Percentiles rank a stretch among this genome's conserved stretches.
These are phyloP conservation scores for Drosophila flavopinicola DNA, from an alignment of 2,888 invertebrate genomes.

Conservation along the genomic window DNA sequence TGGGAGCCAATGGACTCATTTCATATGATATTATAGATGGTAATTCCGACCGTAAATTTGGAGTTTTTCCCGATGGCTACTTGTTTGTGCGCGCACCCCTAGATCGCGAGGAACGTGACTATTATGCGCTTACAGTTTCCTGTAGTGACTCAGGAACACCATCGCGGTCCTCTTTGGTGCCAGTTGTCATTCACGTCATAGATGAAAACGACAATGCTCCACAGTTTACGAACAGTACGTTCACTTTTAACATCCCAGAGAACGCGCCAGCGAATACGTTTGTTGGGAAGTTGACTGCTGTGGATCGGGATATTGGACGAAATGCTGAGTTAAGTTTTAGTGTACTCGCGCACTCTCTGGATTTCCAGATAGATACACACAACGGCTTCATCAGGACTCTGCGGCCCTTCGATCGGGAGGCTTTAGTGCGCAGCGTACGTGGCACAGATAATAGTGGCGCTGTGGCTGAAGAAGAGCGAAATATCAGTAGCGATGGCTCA, in stretches of 20 bases:
- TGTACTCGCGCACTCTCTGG: constrained; percentile 89
- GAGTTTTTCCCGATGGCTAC: constrained; percentile 97
- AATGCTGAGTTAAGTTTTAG: constrained; percentile 96
- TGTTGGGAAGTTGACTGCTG: constrained; percentile 95
- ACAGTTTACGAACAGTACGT: constrained; percentile 94
- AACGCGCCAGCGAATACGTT: constrained; percentile 95
- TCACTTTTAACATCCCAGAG: constrained; percentile 94
- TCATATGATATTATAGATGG: constrained; percentile 94
- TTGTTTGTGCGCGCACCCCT: constrained; percentile 93
- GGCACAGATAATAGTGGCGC: constrained; percentile 32
- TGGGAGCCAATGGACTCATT: constrained; percentile 91
- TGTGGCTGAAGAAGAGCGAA: constrained; percentile 31
- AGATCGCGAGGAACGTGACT: constrained; percentile 95
- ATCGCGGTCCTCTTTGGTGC: constrained; percentile 92
- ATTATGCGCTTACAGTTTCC: constrained; percentile 94
- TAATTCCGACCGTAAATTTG: constrained; percentile 93
- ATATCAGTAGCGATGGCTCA: constrained; percentile 86
- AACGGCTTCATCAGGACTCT: constrained; percentile 95
- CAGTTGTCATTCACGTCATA: constrained; percentile 95
- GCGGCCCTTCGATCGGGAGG: constrained; percentile 95
- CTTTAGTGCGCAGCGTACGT: constrained; percentile 87
- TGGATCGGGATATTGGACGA: constrained; percentile 94
- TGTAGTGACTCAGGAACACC: constrained; percentile 93
- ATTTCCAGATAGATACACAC: constrained; percentile 94
- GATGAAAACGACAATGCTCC: constrained; percentile 99